These are phyloP conservation scores for Eciton burchellii DNA, from an alignment of 1,140 invertebrate species.

Conservation along the genomic window DNA sequence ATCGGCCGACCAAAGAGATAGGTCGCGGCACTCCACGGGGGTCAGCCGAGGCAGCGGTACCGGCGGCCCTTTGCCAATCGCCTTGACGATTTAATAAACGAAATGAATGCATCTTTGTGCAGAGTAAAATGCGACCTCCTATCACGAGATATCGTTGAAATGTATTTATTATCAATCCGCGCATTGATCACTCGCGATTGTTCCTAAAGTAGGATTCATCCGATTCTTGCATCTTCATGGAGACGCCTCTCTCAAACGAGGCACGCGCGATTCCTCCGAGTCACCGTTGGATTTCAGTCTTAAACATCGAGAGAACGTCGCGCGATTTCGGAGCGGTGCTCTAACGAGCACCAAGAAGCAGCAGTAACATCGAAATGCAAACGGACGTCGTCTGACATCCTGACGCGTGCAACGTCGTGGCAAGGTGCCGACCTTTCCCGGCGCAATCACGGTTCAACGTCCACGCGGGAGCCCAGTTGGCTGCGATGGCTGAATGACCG, in stretches of 20 bases:
- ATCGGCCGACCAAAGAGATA: constrained; percentile 56
- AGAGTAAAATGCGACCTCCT: neutral
- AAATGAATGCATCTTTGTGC: constrained; percentile 16
- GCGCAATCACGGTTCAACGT: constrained; percentile 65
- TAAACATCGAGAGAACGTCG: neutral
- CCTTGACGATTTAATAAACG: constrained; percentile 56
- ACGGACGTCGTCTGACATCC: constrained; percentile 40
- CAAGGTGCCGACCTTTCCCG: constrained; percentile 24
- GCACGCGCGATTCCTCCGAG: neutral
- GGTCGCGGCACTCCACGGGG: constrained; percentile 35
- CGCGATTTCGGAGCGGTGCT: neutral
- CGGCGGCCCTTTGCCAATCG: constrained; percentile 8
- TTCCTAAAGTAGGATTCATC: no score
- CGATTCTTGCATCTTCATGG: neutral
- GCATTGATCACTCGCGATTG: no score
- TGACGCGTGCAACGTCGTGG: constrained; percentile 24
- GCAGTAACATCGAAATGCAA: constrained; percentile 21
- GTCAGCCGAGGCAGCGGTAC: constrained; percentile 36
- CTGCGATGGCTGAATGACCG: constrained; percentile 23
- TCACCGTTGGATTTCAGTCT: neutral
- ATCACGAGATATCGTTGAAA: neutral
- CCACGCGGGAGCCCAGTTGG: constrained; percentile 45
- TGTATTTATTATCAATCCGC: no score
- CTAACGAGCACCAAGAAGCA: neutral
- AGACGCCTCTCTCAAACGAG: neutral